Evolutionary conservation across 2,888 invertebrate species (phyloP), one percentile per base, ranked within the genome.

Genomic region (Epirrhoe alternata): DNA sequence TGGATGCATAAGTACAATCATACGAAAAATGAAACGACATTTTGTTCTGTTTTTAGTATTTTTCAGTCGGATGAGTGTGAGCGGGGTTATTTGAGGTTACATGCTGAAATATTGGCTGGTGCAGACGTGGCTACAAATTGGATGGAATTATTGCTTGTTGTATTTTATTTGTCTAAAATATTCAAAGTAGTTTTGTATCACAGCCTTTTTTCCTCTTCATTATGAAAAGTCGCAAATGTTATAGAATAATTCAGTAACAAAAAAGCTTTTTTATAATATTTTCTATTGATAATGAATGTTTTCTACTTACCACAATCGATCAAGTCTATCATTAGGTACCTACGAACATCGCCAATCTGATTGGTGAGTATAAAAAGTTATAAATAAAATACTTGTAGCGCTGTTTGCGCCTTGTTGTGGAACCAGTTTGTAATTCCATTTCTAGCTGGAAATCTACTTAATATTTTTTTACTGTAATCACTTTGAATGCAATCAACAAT

Each of bases 1-100:
- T 85, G 83, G 80, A 84, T 86, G 81, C 81, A 84, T 81, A 79
- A 81, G 76, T 79, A 76, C 71, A 73, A 77, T 77, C 74, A 64
- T 70, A 66, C 62, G 68, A 69, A 68, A 62, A 61, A 70, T 64
- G 64, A 64, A 61, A 74, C 67, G 69, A 70, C 61, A 60, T 70
- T 74, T 74, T 74, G 60, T 79, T 77, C 70, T 73, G 69, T 65
- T 73, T 71, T 69, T 69, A 73, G 69, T 74, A 79, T 79, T 76
- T 73, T 76, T 68, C 71, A 74, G 78, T 81, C 76, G 74, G 71
- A 72, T 71, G 76, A 77, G 47, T 45, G 35, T 47, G 16, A 47
- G 73, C 73, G 72, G 60, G 35, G 67, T 66, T 55, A 62, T 55
- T 57, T 51, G 57, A 57, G 71, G 71, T 73, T 69, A 70, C 58